A percentile compares a stretch with the other conserved stretches of the same genome.
Conservation (phyloP, 1,140 invertebrate genomes). For the Amyelois transitella region DNA sequence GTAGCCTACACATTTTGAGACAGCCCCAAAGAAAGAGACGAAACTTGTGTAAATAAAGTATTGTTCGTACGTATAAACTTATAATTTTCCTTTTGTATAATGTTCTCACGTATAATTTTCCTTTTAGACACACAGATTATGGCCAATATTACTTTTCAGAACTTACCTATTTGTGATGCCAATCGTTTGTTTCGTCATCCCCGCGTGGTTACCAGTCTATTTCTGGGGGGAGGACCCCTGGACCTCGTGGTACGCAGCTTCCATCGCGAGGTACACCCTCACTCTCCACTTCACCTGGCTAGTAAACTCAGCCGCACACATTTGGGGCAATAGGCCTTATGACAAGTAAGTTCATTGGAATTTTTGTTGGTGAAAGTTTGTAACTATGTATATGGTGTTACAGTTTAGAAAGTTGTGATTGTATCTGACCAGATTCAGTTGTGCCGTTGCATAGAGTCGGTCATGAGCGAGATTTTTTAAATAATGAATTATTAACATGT, state of each 20-base stretch:
- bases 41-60: no score
- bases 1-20: no score
- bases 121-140: neutral
- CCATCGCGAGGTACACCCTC: constrained; percentile 71
- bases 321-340: constrained; percentile 81
- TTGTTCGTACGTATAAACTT: no score
- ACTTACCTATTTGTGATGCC: constrained; percentile 84
- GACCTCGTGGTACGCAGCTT: constrained; percentile 78
- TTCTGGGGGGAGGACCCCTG: constrained; percentile 84
- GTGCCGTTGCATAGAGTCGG: neutral
- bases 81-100: no score
- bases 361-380: neutral
- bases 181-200: constrained; percentile 82
- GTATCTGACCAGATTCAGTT: no score
- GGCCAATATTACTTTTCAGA: constrained; percentile 75
- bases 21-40: no score
- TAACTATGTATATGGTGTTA: neutral
- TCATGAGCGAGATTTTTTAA: neutral
- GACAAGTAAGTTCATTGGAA: constrained; percentile 75
- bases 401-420: neutral
- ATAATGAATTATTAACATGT: neutral
- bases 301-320: constrained; percentile 91
- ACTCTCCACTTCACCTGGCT: constrained; percentile 90
- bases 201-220: constrained; percentile 75
- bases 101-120: no score